Base-by-base conservation (phyloP, 1,140 invertebrate species). In the Formica selysi region DNA sequence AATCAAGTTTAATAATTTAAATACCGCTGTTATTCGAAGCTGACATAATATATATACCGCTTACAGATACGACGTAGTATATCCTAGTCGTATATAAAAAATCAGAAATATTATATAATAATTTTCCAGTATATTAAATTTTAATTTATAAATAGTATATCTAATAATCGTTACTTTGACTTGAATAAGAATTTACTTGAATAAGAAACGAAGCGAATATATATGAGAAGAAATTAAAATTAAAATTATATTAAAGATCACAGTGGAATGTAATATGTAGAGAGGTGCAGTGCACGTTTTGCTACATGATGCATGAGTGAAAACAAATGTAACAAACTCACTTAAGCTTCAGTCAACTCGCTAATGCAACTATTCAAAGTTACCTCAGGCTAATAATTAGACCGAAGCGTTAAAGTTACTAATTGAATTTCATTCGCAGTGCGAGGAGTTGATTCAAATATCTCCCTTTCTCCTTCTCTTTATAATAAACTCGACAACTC, bases 361-460 rank as follows among this genome's bases (percentile, higher is more conserved):
- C 29, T 83, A 83, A 83, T 73, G 29, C 32, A n/a, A 44, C 54
- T 83, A 48, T 83, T 74, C 68, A 71, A 64, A 59, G 36, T 2
- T 13, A 38, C 38, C 7, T 73, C 57, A 19, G 7, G 38, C 57
- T 83, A 19, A 81, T 44, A 74, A 83, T 62, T 29, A 80, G 78
- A 59, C 36, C 48, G 65, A 70, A 29, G 65, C 76, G 36, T 41
- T 26, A 57, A 83, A 74, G 54, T 83, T 83, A 48, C 79, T 83
- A 83, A 83, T 83, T 74, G 68, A 68, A 83, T 83, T 83, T 29
- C 26, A 26, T 44, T 48, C 51, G 68, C 67, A 26, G 38, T 4
- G 68, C 38, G 19, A 16, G 26, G 16, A 81, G n/a, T 57, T 59
- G 13, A 36, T 13, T 59, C 16, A 5, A 19, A 16, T 51, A 19